Percentiles rank a stretch among this genome's conserved stretches.
These are phyloP conservation scores for Contarinia nasturtii DNA, from an alignment of 1,140 invertebrate genomes.

Conservation along the genomic window DNA sequence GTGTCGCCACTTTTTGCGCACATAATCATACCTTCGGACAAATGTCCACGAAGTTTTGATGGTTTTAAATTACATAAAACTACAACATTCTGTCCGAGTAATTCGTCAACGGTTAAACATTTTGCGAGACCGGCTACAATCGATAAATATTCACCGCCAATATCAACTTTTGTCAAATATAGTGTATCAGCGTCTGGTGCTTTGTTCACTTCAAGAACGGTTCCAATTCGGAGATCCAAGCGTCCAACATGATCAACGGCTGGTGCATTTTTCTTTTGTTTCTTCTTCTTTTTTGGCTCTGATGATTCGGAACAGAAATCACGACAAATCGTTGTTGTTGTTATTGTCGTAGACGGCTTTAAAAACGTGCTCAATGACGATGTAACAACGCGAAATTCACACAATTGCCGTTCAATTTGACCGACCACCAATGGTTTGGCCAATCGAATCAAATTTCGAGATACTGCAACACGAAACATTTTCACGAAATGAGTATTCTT, in stretches of 20 bases:
- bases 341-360: too few relatives aligned
- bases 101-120: slow-evolving; percentile 70
- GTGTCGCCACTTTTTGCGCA: slow-evolving; percentile 36
- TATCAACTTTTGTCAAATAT: slow-evolving; percentile 84
- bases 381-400: too few relatives aligned
- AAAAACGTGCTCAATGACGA: too few relatives aligned
- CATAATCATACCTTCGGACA: slow-evolving; percentile 78
- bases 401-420: too few relatives aligned
- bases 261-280: slow-evolving; percentile 11
- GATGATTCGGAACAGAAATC: too few relatives aligned
- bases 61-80: slow-evolving; percentile 88
- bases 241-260: slow-evolving; percentile 43
- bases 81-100: slow-evolving; percentile 69
- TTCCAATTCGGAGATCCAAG: slow-evolving; percentile 80
- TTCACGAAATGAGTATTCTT: too few relatives aligned
- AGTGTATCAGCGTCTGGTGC: slow-evolving; percentile 91
- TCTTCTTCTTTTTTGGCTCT: slow-evolving; percentile 3
- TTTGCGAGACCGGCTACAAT: slow-evolving; percentile 83
- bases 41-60: slow-evolving; percentile 77
- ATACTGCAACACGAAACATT: too few relatives aligned
- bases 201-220: slow-evolving; percentile 67
- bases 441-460: too few relatives aligned
- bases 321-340: too few relatives aligned
- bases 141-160: slow-evolving; percentile 42
- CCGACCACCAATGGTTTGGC: too few relatives aligned